A percentile compares a stretch with the other conserved stretches of the same genome.
Evolutionary conservation across 2,888 invertebrate species (phyloP).

Genomic region (Dusona sp.): DNA sequence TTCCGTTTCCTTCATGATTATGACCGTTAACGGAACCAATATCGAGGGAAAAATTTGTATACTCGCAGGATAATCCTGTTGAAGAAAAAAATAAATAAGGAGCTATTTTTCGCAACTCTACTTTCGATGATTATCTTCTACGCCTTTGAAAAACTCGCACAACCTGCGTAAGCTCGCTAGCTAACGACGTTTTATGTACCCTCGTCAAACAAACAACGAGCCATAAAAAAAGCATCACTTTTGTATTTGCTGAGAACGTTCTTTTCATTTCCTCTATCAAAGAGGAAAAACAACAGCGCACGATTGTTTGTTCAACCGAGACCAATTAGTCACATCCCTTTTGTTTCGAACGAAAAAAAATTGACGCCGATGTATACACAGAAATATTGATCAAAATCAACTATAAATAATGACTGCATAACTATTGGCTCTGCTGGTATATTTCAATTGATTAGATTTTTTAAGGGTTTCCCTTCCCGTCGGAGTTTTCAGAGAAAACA

Average conservation of each 20-base stretch:
- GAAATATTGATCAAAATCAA: slow-evolving; percentile 1
- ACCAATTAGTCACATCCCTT: not conserved
- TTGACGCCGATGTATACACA: not conserved
- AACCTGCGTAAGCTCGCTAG: not conserved
- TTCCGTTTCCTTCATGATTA: slow-evolving; percentile 13
- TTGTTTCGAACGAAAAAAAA: slow-evolving; percentile 6
- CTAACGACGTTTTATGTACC: slow-evolving; percentile 23
- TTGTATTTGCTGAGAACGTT: slow-evolving; percentile 6
- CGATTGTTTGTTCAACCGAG: slow-evolving; percentile 15
- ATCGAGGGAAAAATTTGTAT: slow-evolving; percentile 12
- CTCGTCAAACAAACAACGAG: slow-evolving; percentile 27
- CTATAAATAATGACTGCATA: not conserved
- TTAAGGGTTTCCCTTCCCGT: not conserved
- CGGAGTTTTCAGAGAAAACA: not conserved
- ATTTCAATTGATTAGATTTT: not conserved
- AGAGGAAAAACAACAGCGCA: slow-evolving; percentile 5
- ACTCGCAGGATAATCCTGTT: slow-evolving; percentile 31
- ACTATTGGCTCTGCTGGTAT: not conserved
- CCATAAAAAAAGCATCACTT: slow-evolving; percentile 2
- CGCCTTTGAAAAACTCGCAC: not conserved
- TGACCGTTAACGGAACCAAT: slow-evolving; percentile 40
- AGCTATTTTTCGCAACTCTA: not conserved
- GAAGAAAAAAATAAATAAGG: not conserved
- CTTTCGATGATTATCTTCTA: slow-evolving; percentile 9
- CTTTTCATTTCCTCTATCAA: slow-evolving; percentile 17